Evolutionary conservation across 1,140 invertebrate genomes (phyloP).

Genomic region (Leucophenga varia): DNA sequence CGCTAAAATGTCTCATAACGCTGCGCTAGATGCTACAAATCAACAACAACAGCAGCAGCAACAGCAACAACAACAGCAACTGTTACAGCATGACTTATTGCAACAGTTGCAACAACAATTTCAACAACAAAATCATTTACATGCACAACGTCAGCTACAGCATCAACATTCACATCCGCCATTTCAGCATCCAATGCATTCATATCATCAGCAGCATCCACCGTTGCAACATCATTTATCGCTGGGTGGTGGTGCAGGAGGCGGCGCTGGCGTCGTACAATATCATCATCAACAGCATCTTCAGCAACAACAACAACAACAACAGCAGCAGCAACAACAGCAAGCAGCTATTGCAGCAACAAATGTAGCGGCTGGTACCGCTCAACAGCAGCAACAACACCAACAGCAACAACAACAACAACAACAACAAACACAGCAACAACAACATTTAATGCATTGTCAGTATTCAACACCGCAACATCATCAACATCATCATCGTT

Average conservation of each 20-base stretch:
- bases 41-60: constrained; percentile 23
- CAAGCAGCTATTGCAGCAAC: background rate
- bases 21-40: constrained; percentile 41
- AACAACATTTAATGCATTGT: constrained; percentile 16
- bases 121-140: constrained; percentile 19
- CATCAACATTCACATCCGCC: constrained; percentile 28
- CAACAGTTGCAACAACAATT: constrained; percentile 24
- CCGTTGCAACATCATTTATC: constrained; percentile 50
- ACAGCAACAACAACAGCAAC: constrained; percentile 40
- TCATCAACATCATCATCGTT: constrained; percentile 33
- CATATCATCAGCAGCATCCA: constrained; percentile 32
- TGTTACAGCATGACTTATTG: constrained; percentile 16
- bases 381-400: constrained; percentile 22
- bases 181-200: constrained; percentile 13
- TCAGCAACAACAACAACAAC: constrained; percentile 20
- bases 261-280: constrained; percentile 27
- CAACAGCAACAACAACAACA: constrained; percentile 14
- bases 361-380: constrained; percentile 14
- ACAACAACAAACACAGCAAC: background rate
- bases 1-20: background rate
- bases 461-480: constrained; percentile 45
- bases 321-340: constrained; percentile 14
- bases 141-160: constrained; percentile 14
- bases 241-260: no score
- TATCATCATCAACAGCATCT: constrained; percentile 12